Conservation (phyloP, 1,140 invertebrate species). For the Aleiodes sp. region DNA sequence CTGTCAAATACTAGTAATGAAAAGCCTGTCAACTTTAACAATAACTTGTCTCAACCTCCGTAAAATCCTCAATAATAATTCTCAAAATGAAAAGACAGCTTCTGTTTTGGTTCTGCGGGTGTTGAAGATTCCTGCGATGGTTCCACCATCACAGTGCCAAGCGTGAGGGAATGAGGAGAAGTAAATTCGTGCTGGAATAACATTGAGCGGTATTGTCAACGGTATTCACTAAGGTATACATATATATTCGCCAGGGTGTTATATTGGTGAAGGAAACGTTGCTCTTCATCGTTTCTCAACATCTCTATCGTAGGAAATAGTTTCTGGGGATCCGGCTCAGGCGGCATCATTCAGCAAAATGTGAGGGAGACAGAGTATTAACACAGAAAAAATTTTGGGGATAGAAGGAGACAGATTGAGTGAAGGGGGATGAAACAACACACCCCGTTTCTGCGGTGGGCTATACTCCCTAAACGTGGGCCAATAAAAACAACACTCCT, state of each 20-base stretch:
- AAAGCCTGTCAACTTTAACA: not conserved
- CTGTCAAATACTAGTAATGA: not conserved
- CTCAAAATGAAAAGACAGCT: not conserved
- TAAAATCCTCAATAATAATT: not conserved
- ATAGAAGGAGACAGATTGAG: constrained; percentile 3
- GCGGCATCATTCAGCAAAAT: constrained; percentile 2
- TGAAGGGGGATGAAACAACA: constrained; percentile 60
- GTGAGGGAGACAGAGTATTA: constrained; percentile 25
- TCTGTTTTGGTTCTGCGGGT: constrained; percentile 7
- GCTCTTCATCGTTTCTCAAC: constrained; percentile 9
- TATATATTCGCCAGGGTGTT: constrained; percentile 17
- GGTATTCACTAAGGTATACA: constrained; percentile 17
- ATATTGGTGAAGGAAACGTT: not conserved
- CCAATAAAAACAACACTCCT: constrained; percentile 64
- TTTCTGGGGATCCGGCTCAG: not conserved
- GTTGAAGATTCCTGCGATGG: not conserved
- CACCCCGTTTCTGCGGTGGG: constrained; percentile 57
- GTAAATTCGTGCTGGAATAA: constrained; percentile 64
- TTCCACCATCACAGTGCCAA: not conserved
- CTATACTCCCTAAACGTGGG: constrained; percentile 54
- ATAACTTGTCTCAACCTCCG: not conserved
- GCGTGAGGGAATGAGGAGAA: constrained; percentile 40
- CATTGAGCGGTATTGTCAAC: constrained; percentile 63
- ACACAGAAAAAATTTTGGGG: not conserved
- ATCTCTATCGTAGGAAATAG: constrained; percentile 4